Conservation (phyloP, 1,140 invertebrate species). For the Drosophila littoralis region DNA sequence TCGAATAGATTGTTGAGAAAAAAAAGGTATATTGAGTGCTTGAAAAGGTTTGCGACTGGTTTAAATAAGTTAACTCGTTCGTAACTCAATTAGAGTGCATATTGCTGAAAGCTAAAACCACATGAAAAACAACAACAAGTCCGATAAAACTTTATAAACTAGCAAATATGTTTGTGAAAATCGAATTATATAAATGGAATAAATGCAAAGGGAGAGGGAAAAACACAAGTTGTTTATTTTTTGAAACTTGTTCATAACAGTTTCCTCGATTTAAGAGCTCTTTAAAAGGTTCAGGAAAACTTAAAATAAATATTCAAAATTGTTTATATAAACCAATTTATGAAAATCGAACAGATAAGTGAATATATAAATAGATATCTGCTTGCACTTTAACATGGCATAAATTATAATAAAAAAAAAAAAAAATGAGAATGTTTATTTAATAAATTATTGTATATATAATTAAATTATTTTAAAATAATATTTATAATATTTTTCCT, state of each 20-base stretch:
- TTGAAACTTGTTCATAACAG: not conserved
- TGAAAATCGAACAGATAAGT: too few relatives aligned
- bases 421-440: too few relatives aligned
- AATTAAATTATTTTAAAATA: too few relatives aligned
- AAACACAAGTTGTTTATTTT: not conserved
- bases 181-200: conserved; percentile 14
- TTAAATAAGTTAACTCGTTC: conserved; percentile 4
- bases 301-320: too few relatives aligned
- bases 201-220: not conserved
- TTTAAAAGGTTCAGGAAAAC: too few relatives aligned
- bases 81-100: conserved; percentile 13
- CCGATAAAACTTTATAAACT: not conserved
- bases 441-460: too few relatives aligned
- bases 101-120: not conserved
- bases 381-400: too few relatives aligned
- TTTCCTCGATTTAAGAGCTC: not conserved
- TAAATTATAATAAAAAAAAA: too few relatives aligned
- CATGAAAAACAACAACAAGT: not conserved
- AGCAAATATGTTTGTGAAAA: not conserved
- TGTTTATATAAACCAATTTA: too few relatives aligned
- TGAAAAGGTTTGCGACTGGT: conserved; percentile 25
- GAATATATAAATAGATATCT: too few relatives aligned
- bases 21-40: conserved; percentile 22
- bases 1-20: not conserved
- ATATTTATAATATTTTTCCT: too few relatives aligned